Conservation (phyloP, 2,113 vertebrate species). For the Platysteira castanea region DNA sequence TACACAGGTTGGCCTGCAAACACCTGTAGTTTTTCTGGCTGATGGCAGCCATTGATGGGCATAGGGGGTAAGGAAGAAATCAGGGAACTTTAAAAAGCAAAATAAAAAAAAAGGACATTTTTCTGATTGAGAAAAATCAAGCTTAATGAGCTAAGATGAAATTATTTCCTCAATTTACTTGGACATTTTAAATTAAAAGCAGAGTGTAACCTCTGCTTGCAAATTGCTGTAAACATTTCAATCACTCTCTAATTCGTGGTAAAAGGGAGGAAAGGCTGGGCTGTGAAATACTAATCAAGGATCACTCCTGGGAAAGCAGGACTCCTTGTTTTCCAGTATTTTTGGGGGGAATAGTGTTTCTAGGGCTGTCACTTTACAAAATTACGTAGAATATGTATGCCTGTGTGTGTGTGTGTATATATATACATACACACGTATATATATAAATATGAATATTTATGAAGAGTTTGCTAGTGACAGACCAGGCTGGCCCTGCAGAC, state of each 20-base stretch:
- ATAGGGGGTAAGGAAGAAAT: neutral
- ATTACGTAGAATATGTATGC: neutral
- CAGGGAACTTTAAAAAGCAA: slow-evolving; percentile 1
- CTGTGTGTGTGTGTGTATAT: neutral
- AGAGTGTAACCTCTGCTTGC: slow-evolving; percentile 15
- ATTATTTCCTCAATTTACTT: slow-evolving; percentile 2
- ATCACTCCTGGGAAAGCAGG: neutral
- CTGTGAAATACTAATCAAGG: neutral
- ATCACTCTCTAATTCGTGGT: neutral
- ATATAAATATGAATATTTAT: slow-evolving; percentile 60
- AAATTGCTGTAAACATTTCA: slow-evolving; percentile 43
- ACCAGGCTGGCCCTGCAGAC: slow-evolving; percentile 38
- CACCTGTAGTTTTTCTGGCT: slow-evolving; percentile 32
- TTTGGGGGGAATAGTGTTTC: neutral
- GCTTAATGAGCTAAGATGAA: slow-evolving; percentile 30
- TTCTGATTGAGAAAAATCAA: slow-evolving; percentile 40
- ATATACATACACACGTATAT: rapidly evolving
- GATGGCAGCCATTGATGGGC: slow-evolving; percentile 10
- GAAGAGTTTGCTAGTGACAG: slow-evolving; percentile 41
- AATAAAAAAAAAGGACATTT: neutral
- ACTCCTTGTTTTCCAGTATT: neutral
- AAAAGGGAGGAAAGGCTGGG: neutral
- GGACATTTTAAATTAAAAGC: slow-evolving; percentile 40
- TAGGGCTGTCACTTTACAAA: neutral
- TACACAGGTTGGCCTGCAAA: slow-evolving; percentile 29